A percentile compares a stretch with the other conserved stretches of the same genome.
Conservation (phyloP, 64 coral and sea anemone species). For the Pachyseris speciosa region DNA sequence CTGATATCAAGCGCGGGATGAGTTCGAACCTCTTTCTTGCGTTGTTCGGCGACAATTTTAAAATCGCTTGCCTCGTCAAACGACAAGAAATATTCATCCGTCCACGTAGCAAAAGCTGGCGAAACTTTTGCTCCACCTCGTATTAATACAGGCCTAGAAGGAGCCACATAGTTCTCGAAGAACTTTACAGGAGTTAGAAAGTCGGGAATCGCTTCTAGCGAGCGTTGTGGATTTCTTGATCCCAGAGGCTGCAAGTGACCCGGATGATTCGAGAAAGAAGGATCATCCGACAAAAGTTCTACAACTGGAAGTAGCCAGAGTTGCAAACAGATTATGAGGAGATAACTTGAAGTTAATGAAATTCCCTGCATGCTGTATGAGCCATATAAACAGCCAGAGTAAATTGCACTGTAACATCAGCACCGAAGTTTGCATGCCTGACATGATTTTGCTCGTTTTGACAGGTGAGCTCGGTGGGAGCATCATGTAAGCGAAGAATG, state of each 20-base stretch:
- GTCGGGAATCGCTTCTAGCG: conserved; percentile 54
- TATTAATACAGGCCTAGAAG: conserved; percentile 78
- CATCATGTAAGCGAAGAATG: background rate
- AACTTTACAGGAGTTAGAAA: conserved; percentile 80
- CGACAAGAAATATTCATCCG: conserved; percentile 88
- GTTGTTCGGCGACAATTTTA: conserved; percentile 75
- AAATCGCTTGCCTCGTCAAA: conserved; percentile 56
- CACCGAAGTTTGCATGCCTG: background rate
- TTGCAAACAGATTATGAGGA: conserved; percentile 15
- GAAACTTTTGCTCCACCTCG: conserved; percentile 92
- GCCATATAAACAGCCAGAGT: background rate
- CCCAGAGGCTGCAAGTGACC: conserved; percentile 93
- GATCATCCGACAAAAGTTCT: conserved; percentile 8
- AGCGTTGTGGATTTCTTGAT: conserved; percentile 64
- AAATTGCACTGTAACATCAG: background rate
- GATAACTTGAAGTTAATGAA: background rate
- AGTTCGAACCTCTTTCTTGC: conserved; percentile 97
- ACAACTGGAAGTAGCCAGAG: background rate
- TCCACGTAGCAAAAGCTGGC: conserved; percentile 79
- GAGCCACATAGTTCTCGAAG: conserved; percentile 72
- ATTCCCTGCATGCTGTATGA: background rate
- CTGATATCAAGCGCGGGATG: conserved; percentile 59
- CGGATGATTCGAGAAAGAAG: conserved; percentile 21
- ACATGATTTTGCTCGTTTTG: background rate
- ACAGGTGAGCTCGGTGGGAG: background rate